Conservation (phyloP, 2,888 invertebrate genomes). For the Eilema sororculum region DNA sequence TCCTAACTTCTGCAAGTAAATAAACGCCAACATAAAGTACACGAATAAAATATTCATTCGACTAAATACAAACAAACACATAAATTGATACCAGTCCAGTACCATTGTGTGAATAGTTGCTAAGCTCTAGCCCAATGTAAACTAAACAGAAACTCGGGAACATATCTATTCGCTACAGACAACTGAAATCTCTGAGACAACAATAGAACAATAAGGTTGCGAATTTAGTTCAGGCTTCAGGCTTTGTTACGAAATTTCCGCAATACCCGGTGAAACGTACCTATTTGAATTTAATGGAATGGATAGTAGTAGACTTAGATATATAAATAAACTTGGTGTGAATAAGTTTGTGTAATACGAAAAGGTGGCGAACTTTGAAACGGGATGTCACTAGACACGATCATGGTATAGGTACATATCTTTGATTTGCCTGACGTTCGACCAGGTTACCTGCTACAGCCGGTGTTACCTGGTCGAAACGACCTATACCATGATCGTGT, state of each 20-base stretch:
- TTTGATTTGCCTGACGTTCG: too few relatives aligned
- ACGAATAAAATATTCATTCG: too few relatives aligned
- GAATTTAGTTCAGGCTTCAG: not conserved
- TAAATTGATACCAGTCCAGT: not conserved
- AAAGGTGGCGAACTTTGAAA: too few relatives aligned
- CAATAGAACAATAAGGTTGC: not conserved
- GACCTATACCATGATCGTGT: too few relatives aligned
- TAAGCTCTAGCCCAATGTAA: constrained; percentile 7
- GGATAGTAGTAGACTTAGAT: not conserved
- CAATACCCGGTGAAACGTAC: not conserved
- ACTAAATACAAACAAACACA: not conserved
- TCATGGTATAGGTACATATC: too few relatives aligned
- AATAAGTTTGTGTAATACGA: not conserved
- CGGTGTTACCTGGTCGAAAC: too few relatives aligned
- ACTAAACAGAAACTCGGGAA: constrained; percentile 16
- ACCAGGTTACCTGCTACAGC: too few relatives aligned
- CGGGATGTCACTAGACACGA: too few relatives aligned
- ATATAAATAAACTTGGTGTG: not conserved
- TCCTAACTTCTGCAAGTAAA: not conserved
- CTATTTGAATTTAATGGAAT: not conserved
- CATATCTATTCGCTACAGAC: constrained; percentile 18
- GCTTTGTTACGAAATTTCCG: constrained; percentile 3
- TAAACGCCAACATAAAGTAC: not conserved
- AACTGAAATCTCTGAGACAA: constrained; percentile 2
- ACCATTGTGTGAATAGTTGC: not conserved